phyloP scores from a whole-genome alignment of 2,888 invertebrate species.

The Ctena decussata region DNA sequence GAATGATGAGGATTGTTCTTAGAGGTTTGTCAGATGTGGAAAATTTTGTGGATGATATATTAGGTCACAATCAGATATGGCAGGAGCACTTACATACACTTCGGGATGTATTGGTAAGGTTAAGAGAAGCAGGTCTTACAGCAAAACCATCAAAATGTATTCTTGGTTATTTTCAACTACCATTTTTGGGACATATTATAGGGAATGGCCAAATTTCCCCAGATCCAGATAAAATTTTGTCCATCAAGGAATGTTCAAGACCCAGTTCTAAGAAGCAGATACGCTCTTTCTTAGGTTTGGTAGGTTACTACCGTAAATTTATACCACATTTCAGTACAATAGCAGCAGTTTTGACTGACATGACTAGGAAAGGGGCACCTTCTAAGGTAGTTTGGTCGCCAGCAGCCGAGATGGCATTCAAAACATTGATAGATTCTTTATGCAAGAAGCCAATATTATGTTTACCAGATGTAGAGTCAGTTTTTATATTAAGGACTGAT shows the following conservation, averaged over 20 bases:
- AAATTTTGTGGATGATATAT: slow-evolving; percentile 42
- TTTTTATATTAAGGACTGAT: slow-evolving; percentile 1
- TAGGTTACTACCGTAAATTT: slow-evolving; percentile 31
- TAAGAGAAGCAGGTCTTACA: slow-evolving; percentile 28
- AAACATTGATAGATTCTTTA: background rate
- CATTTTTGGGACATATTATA: slow-evolving; percentile 31
- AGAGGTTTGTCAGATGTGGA: slow-evolving; percentile 23
- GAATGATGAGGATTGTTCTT: slow-evolving; percentile 24
- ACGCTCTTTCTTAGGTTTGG: slow-evolving; percentile 36
- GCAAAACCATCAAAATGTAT: slow-evolving; percentile 38
- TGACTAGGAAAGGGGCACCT: slow-evolving; percentile 37
- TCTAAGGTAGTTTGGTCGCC: slow-evolving; percentile 53
- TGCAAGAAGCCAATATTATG: background rate
- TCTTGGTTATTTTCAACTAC: slow-evolving; percentile 3
- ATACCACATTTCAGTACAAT: slow-evolving; percentile 38
- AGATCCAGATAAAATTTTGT: slow-evolving; percentile 15
- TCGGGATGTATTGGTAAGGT: slow-evolving; percentile 15
- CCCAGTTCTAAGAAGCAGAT: slow-evolving; percentile 21
- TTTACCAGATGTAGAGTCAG: background rate
- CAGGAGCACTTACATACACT: slow-evolving; percentile 34
- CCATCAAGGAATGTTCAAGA: background rate
- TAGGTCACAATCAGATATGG: slow-evolving; percentile 23
- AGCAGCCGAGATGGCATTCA: slow-evolving; percentile 37
- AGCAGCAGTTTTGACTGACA: slow-evolving; percentile 37
- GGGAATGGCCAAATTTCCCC: slow-evolving; percentile 17